A percentile compares a stretch with the other conserved stretches of the same genome.
Evolutionary conservation across 2,888 invertebrate genomes (phyloP).

Genomic region (Limnephilus auricula): DNA sequence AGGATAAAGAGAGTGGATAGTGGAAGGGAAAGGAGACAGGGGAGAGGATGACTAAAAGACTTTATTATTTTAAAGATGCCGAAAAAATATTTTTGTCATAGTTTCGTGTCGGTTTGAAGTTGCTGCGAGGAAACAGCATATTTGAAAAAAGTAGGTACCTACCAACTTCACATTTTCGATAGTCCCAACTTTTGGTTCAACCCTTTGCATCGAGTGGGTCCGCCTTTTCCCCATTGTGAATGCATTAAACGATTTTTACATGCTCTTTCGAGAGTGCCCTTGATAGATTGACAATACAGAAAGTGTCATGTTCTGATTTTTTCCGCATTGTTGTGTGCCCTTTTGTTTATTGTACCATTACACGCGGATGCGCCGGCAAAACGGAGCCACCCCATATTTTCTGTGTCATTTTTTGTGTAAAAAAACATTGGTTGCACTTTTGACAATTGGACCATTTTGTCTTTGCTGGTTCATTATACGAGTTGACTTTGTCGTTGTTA

Average conservation of each 20-base stretch:
- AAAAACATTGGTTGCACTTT: constrained; percentile 43
- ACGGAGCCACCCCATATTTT: constrained; percentile 35
- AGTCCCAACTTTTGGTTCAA: constrained; percentile 29
- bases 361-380: constrained; percentile 57
- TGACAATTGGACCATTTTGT: constrained; percentile 42
- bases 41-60: neutral
- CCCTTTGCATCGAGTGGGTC: constrained; percentile 49
- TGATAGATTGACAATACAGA: constrained; percentile 64
- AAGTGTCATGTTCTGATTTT: constrained; percentile 66
- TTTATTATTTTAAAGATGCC: neutral
- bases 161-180: neutral
- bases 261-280: constrained; percentile 55
- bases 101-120: neutral
- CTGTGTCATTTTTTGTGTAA: constrained; percentile 24
- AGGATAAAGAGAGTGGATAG: too few species aligned
- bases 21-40: too few species aligned
- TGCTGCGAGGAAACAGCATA: neutral
- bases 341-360: constrained; percentile 62
- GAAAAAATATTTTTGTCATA: neutral
- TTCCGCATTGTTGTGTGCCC: constrained; percentile 58
- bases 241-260: constrained; percentile 59
- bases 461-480: constrained; percentile 24
- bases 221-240: constrained; percentile 52
- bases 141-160: neutral
- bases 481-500: constrained; percentile 23